phyloP scores from a whole-genome alignment of 2,888 invertebrate species.

The Allolobophora icterica region DNA sequence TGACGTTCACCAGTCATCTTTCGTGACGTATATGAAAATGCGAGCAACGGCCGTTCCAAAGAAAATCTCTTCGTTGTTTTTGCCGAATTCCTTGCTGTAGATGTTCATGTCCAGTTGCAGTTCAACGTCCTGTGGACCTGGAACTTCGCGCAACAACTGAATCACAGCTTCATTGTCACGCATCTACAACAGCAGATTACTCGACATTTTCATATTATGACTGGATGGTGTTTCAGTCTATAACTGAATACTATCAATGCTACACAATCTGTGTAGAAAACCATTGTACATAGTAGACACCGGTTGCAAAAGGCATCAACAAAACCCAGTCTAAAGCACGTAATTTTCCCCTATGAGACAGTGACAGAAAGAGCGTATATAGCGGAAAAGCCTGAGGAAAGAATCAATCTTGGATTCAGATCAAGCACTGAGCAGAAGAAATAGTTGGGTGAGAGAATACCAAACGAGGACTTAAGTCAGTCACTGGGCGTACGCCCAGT shows the following conservation, averaged over 20 bases:
- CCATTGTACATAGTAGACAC: background rate
- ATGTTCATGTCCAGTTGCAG: constrained; percentile 83
- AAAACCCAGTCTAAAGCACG: no score
- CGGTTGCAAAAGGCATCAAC: background rate
- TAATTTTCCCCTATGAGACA: no score
- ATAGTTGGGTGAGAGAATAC: no score
- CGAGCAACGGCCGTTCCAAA: constrained; percentile 85
- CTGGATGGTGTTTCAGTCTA: background rate
- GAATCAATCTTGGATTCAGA: no score
- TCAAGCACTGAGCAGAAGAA: no score
- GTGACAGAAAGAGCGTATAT: no score
- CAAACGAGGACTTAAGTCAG: no score
- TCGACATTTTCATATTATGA: background rate
- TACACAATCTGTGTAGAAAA: background rate
- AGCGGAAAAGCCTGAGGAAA: no score
- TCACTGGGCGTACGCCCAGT: no score
- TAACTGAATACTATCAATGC: background rate
- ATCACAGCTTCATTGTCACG: constrained; percentile 72
- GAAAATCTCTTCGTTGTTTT: constrained; percentile 76
- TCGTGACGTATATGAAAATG: constrained; percentile 68
- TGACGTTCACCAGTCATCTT: constrained; percentile 39
- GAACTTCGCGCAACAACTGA: constrained; percentile 76
- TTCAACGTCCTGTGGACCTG: constrained; percentile 89
- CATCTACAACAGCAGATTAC: constrained; percentile 14
- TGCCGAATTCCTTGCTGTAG: constrained; percentile 61